Conservation (phyloP, 1,140 invertebrate genomes). For the Bombus superbus region DNA sequence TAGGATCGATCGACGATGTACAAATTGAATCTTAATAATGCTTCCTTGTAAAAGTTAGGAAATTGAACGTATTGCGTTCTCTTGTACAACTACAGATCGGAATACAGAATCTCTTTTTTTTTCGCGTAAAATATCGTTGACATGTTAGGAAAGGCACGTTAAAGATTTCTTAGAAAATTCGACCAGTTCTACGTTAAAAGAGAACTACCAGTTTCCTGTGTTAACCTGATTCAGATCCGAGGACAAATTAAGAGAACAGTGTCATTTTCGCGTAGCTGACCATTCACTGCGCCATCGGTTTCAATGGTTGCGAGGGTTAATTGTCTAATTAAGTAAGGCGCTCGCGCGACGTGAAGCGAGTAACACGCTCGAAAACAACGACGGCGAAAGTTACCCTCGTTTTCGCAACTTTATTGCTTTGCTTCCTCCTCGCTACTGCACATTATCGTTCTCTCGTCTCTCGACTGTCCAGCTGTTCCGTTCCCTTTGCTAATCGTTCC, state of each 20-base stretch:
- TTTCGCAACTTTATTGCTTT: conserved; percentile 42
- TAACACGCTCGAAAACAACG: conserved; percentile 22
- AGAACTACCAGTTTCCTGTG: background rate
- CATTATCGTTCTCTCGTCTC: conserved; percentile 16
- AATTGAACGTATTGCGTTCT: background rate
- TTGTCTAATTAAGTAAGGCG: conserved; percentile 74
- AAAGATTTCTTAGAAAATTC: background rate
- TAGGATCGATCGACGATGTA: background rate
- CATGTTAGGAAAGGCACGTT: background rate
- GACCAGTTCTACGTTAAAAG: background rate
- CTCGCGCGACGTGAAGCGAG: conserved; percentile 25
- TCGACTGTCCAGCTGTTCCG: background rate
- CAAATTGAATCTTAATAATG: background rate
- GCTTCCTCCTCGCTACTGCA: background rate
- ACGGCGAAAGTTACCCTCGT: conserved; percentile 60
- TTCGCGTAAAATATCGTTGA: background rate
- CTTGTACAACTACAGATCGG: background rate
- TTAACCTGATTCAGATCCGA: conserved; percentile 1
- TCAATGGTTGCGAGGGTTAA: conserved; percentile 74
- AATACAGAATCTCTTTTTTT: background rate
- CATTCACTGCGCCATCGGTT: conserved; percentile 60
- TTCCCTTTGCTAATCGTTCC: conserved; percentile 15
- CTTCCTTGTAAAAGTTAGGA: background rate
- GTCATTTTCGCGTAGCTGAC: background rate
- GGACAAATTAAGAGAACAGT: background rate